phyloP scores from a whole-genome alignment of 2,797 vertebrate species.

The Monodelphis domestica region DNA sequence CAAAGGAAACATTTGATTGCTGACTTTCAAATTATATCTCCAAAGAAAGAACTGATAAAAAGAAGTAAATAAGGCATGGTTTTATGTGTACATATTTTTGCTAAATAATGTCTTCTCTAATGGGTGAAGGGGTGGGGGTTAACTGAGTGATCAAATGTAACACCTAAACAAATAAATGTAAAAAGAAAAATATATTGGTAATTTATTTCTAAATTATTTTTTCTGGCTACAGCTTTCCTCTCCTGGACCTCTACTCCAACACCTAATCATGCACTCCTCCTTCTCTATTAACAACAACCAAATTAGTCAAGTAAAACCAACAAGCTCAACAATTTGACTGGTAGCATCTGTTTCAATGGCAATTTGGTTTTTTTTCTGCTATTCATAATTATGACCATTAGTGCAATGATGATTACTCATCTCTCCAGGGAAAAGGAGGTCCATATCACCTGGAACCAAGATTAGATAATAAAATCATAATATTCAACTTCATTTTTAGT shows the following conservation, averaged over 20 bases:
- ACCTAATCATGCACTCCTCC: background rate
- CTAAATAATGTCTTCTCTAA: too few species aligned
- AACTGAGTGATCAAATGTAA: too few species aligned
- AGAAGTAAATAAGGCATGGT: too few species aligned
- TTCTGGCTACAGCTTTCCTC: background rate
- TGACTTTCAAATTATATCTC: background rate
- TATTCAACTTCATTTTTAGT: background rate
- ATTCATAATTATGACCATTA: background rate
- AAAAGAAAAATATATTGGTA: background rate
- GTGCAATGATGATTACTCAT: background rate
- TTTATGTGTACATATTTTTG: too few species aligned
- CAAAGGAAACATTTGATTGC: background rate
- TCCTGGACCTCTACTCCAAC: background rate
- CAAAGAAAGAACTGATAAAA: background rate
- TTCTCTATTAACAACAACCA: background rate
- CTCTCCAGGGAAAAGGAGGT: background rate
- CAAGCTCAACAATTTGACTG: background rate
- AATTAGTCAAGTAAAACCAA: background rate
- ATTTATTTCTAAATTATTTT: background rate
- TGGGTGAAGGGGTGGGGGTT: too few species aligned
- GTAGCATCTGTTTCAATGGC: background rate
- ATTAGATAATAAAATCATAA: background rate
- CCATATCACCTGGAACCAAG: background rate
- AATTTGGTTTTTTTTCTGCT: background rate
- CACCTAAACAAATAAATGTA: too few species aligned